Percentiles rank a stretch among this genome's conserved stretches.
Evolutionary conservation across 2,888 invertebrate genomes (phyloP).

Genomic region (Polydrusus cervinus): DNA sequence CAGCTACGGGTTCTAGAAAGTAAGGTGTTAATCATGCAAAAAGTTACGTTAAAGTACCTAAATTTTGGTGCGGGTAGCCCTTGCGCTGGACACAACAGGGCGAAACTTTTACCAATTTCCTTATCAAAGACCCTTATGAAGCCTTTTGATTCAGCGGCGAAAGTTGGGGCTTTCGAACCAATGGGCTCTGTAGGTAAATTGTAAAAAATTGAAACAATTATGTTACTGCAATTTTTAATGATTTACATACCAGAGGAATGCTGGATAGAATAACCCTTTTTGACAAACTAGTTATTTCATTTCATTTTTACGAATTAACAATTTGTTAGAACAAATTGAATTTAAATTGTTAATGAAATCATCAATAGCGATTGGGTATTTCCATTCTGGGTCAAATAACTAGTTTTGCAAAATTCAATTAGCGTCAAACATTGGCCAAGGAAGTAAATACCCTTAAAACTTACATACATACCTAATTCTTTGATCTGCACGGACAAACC

Average conservation of each 20-base stretch:
- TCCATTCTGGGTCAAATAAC: too few species aligned
- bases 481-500: too few species aligned
- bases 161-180: constrained; percentile 74
- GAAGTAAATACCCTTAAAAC: too few species aligned
- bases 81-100: constrained; percentile 75
- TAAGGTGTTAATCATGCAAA: constrained; percentile 14
- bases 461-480: too few species aligned
- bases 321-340: too few species aligned
- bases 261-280: constrained; percentile 63
- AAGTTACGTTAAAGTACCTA: constrained; percentile 73
- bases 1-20: constrained; percentile 72
- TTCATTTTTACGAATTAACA: too few species aligned
- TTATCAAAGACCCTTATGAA: constrained; percentile 70
- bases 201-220: neutral
- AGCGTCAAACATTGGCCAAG: too few species aligned
- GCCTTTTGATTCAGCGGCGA: constrained; percentile 71
- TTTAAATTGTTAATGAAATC: too few species aligned
- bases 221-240: too few species aligned
- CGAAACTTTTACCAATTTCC: constrained; percentile 67
- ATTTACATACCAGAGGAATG: neutral
- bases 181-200: constrained; percentile 73
- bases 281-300: too few species aligned
- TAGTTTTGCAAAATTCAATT: too few species aligned
- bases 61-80: constrained; percentile 77
- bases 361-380: too few species aligned